Conservation (phyloP, 2,888 invertebrate species). For the Cristatella mucedo region DNA sequence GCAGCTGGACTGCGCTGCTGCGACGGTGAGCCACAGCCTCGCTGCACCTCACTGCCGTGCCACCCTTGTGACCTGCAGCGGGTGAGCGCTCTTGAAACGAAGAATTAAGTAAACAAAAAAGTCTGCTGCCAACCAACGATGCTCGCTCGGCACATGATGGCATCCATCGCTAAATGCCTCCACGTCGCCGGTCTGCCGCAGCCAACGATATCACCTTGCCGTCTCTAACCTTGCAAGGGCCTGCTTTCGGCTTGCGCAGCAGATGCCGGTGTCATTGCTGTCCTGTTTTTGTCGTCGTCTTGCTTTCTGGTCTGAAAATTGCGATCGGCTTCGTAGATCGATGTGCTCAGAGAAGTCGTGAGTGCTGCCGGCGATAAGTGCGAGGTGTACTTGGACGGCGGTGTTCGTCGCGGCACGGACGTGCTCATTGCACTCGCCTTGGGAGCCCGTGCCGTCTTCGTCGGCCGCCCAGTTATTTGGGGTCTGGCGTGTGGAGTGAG, state of each 20-base stretch:
- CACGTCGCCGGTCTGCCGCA: too few relatives aligned
- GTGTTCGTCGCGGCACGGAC: slow-evolving; percentile 19
- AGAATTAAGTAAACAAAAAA: too few relatives aligned
- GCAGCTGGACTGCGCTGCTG: slow-evolving; percentile 65
- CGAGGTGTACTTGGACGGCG: slow-evolving; percentile 12
- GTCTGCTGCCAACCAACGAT: too few relatives aligned
- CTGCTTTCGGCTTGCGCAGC: not conserved
- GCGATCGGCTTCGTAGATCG: slow-evolving; percentile 6
- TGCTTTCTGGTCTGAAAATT: not conserved
- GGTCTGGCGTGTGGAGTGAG: slow-evolving; percentile 12
- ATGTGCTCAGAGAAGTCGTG: slow-evolving; percentile 11
- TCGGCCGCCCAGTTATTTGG: slow-evolving; percentile 11
- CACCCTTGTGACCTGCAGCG: too few relatives aligned
- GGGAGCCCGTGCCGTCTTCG: slow-evolving; percentile 10
- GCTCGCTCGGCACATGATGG: slow-evolving; percentile 59
- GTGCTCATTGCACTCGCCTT: slow-evolving; percentile 32
- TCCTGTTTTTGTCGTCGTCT: not conserved
- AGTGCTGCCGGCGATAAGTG: slow-evolving; percentile 8
- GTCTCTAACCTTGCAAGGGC: too few relatives aligned
- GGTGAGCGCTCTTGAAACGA: too few relatives aligned
- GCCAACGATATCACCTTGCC: too few relatives aligned
- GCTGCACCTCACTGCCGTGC: too few relatives aligned
- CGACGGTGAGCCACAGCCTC: slow-evolving; percentile 18
- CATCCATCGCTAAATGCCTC: not conserved
- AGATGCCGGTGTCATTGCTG: too few relatives aligned